Conservation (phyloP, 2,888 invertebrate genomes). For the Agrochola lychnidis region DNA sequence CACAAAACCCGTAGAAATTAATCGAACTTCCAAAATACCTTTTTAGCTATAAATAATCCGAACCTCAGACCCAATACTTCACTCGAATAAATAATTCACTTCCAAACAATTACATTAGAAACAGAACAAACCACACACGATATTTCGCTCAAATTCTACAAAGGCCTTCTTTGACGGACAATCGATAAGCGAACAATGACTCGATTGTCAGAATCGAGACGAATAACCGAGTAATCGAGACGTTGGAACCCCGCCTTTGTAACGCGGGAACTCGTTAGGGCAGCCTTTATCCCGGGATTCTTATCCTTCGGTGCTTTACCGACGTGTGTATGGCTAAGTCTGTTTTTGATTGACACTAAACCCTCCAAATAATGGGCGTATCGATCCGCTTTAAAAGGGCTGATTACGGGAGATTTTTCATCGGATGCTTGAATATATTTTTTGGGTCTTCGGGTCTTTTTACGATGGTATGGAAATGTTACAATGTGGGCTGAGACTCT, state of each 20-base stretch:
- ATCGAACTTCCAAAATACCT: constrained; percentile 14
- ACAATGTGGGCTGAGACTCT: background rate
- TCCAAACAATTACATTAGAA: constrained; percentile 58
- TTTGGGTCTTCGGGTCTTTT: constrained; percentile 26
- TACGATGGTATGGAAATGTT: constrained; percentile 54
- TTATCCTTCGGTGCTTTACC: constrained; percentile 72
- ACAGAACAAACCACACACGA: constrained; percentile 56
- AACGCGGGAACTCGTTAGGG: constrained; percentile 75
- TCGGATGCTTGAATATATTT: constrained; percentile 46
- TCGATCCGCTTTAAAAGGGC: constrained; percentile 67
- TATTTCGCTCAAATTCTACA: constrained; percentile 60
- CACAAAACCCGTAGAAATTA: constrained; percentile 6
- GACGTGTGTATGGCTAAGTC: constrained; percentile 75
- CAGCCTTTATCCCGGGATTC: constrained; percentile 73
- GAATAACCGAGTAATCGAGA: constrained; percentile 77
- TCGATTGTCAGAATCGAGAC: constrained; percentile 76
- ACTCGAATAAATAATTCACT: constrained; percentile 53
- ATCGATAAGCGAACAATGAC: constrained; percentile 76
- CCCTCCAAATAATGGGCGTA: constrained; percentile 75
- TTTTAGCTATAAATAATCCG: constrained; percentile 34
- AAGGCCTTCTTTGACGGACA: constrained; percentile 69
- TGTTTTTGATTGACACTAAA: constrained; percentile 84
- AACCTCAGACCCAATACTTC: constrained; percentile 29
- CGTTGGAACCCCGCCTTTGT: constrained; percentile 72
- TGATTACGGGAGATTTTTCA: constrained; percentile 63